Conservation (phyloP, 2,113 vertebrate species). For the Anser cygnoides region DNA sequence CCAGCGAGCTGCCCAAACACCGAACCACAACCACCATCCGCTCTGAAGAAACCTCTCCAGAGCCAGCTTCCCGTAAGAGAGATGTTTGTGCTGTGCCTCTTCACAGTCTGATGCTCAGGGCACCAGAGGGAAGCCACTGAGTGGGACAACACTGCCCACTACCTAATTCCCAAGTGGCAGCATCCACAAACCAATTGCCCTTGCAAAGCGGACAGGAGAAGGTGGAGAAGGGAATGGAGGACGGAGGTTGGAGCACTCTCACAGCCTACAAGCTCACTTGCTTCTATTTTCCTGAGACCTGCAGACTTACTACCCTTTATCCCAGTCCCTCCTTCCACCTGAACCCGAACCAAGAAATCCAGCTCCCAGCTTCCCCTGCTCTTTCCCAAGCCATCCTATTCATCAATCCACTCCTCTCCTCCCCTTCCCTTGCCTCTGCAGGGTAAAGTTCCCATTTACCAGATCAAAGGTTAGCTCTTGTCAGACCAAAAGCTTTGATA, state of each 20-base stretch:
- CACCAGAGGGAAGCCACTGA: not conserved
- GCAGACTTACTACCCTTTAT: fast-evolving
- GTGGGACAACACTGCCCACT: not conserved
- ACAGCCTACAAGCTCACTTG: not conserved
- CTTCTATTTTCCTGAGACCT: not conserved
- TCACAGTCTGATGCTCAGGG: not conserved
- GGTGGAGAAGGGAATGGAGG: not conserved
- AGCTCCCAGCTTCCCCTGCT: not conserved
- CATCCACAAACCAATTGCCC: too few species aligned
- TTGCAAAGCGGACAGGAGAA: not conserved
- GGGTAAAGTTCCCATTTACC: slow-evolving; percentile 19
- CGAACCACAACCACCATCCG: not conserved
- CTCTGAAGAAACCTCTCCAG: not conserved
- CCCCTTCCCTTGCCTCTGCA: not conserved
- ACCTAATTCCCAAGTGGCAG: fast-evolving
- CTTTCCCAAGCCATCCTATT: not conserved
- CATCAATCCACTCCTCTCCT: not conserved
- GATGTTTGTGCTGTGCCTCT: not conserved
- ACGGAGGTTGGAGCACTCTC: not conserved
- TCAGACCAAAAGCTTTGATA: slow-evolving; percentile 6
- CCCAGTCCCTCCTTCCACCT: not conserved
- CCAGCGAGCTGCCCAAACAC: not conserved
- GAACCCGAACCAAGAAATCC: not conserved
- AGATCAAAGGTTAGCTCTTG: slow-evolving; percentile 26
- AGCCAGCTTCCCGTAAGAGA: not conserved